Conservation (phyloP, 1,140 invertebrate genomes). For the Penaeus chinensis region DNA sequence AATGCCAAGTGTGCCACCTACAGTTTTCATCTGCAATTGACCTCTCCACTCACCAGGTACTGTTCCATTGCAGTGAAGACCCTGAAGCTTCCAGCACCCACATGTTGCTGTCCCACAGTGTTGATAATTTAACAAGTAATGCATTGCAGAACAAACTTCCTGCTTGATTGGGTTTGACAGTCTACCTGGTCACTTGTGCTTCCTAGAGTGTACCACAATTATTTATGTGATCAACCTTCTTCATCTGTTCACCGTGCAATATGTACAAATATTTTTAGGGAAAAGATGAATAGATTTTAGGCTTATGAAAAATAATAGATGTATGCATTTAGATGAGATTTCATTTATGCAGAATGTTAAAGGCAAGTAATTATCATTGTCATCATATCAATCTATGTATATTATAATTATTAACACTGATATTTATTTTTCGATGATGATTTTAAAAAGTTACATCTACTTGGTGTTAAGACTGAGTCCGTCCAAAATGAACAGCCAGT, state of each 20-base stretch:
- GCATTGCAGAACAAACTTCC: constrained; percentile 38
- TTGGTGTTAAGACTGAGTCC: too few relatives aligned
- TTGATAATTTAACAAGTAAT: constrained; percentile 19
- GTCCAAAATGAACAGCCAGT: too few relatives aligned
- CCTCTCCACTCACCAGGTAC: constrained; percentile 47
- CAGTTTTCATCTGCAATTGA: constrained; percentile 46
- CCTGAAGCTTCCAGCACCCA: constrained; percentile 11
- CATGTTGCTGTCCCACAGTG: constrained; percentile 13
- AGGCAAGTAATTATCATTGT: too few relatives aligned
- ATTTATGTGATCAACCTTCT: neutral
- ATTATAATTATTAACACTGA: too few relatives aligned
- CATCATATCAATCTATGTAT: too few relatives aligned
- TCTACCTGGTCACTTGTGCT: constrained; percentile 2
- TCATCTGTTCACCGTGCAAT: constrained; percentile 45
- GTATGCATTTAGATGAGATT: neutral
- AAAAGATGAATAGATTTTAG: neutral
- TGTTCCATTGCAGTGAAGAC: constrained; percentile 48
- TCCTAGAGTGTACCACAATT: constrained; percentile 14
- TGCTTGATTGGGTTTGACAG: constrained; percentile 28
- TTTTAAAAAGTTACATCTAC: too few relatives aligned
- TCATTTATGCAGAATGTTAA: too few relatives aligned
- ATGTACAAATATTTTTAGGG: constrained; percentile 38
- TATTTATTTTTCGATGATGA: too few relatives aligned
- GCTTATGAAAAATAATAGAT: constrained; percentile 2
- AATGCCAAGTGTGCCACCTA: constrained; percentile 49